Percentiles rank a stretch among this genome's conserved stretches.
Evolutionary conservation across 2,113 vertebrate genomes (phyloP).

Genomic region (Clarias batrachus): DNA sequence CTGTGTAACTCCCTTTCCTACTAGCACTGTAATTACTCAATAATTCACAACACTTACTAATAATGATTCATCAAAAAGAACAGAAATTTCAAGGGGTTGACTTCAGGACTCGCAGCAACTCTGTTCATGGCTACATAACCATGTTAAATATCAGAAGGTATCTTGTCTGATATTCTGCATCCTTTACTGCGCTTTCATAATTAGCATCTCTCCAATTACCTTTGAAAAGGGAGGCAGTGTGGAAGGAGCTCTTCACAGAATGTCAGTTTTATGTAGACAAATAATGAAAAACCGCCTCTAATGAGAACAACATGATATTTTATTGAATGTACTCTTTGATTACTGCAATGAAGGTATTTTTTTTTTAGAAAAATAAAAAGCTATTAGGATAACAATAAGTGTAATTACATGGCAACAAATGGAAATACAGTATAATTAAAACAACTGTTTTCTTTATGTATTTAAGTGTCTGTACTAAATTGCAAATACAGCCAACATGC

Average conservation of each 20-base stretch:
- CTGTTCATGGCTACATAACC: not conserved
- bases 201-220: slow-evolving; percentile 3
- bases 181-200: not conserved
- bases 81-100: not conserved
- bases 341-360: not conserved
- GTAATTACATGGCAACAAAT: not conserved
- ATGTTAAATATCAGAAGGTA: not conserved
- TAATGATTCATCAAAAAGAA: not conserved
- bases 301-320: not conserved
- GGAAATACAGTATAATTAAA: slow-evolving; percentile 3
- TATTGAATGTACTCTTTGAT: not conserved
- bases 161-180: not conserved
- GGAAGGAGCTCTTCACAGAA: not conserved
- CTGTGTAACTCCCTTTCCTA: not conserved
- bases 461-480: not conserved
- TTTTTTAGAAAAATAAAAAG: not conserved
- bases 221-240: not conserved
- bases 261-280: not conserved
- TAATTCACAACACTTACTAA: not conserved
- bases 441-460: not conserved
- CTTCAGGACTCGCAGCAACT: not conserved
- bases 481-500: not conserved
- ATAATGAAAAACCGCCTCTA: not conserved
- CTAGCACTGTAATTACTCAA: not conserved
- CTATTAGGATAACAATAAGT: not conserved